Evolutionary conservation across 1,140 invertebrate genomes (phyloP).

Genomic region (Euura lappo): DNA sequence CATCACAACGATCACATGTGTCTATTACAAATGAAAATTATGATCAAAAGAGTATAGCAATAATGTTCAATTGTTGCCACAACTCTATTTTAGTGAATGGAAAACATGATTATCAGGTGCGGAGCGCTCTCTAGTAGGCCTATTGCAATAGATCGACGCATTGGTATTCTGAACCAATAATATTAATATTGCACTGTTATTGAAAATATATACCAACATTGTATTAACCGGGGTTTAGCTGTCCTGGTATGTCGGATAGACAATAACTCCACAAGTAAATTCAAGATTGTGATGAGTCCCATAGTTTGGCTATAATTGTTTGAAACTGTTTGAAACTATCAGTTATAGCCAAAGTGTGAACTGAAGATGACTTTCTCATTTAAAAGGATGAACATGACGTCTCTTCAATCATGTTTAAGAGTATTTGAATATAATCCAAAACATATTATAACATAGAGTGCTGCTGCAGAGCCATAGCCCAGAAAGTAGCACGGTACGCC

Average conservation of each 20-base stretch:
- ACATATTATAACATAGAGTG: too few species aligned
- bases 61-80: too few species aligned
- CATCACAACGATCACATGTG: too few species aligned
- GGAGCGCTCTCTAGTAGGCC: neutral
- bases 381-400: too few species aligned
- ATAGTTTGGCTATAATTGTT: neutral
- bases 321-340: neutral
- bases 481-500: too few species aligned
- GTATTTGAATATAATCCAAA: too few species aligned
- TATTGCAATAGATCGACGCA: neutral
- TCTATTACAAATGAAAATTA: too few species aligned
- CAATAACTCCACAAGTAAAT: neutral
- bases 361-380: too few species aligned
- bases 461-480: too few species aligned
- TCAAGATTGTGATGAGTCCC: neutral
- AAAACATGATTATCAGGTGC: neutral
- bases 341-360: too few species aligned
- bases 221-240: neutral
- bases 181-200: neutral
- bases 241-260: neutral
- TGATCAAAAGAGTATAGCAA: too few species aligned
- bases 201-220: neutral
- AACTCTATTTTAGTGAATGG: neutral
- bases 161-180: neutral
- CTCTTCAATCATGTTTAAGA: too few species aligned